Evolutionary conservation across 2,888 invertebrate genomes (phyloP).

Genomic region (Sinhomidia bicolor): DNA sequence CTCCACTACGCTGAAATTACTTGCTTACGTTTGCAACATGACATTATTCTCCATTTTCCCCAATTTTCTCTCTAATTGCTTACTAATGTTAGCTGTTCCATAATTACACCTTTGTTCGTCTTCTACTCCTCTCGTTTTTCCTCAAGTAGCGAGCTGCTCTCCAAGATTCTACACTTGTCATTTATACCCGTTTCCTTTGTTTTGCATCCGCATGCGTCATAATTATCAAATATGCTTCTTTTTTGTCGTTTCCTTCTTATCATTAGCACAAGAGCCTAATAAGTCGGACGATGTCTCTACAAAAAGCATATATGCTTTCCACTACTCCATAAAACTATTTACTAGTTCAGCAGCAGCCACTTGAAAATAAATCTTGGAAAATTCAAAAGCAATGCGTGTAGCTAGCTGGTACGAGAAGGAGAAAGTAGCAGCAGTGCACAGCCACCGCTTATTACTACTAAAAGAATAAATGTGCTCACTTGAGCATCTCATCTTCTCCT

Average conservation of each 20-base stretch:
- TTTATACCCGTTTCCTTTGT: not conserved
- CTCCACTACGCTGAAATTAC: constrained; percentile 88
- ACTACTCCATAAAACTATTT: not conserved
- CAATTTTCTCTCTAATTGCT: constrained; percentile 42
- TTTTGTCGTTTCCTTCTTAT: constrained; percentile 52
- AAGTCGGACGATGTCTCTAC: not conserved
- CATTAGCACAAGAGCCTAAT: constrained; percentile 27
- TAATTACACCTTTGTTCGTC: constrained; percentile 37
- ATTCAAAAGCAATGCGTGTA: not conserved
- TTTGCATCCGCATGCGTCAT: constrained; percentile 4
- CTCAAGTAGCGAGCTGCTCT: not conserved
- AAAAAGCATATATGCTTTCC: not conserved
- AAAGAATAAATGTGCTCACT: not conserved
- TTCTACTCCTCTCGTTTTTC: not conserved
- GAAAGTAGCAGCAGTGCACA: not conserved
- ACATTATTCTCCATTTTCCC: not conserved
- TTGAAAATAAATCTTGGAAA: not conserved
- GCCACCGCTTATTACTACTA: too few species aligned
- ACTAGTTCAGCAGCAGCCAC: too few species aligned
- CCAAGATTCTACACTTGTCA: not conserved
- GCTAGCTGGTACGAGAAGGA: not conserved
- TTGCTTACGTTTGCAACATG: constrained; percentile 86
- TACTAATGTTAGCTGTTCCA: constrained; percentile 31
- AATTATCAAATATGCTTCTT: constrained; percentile 54
- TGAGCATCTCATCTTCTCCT: constrained; percentile 25